phyloP scores from a whole-genome alignment of 2,113 vertebrate species.

The Sinosuthora webbiana region DNA sequence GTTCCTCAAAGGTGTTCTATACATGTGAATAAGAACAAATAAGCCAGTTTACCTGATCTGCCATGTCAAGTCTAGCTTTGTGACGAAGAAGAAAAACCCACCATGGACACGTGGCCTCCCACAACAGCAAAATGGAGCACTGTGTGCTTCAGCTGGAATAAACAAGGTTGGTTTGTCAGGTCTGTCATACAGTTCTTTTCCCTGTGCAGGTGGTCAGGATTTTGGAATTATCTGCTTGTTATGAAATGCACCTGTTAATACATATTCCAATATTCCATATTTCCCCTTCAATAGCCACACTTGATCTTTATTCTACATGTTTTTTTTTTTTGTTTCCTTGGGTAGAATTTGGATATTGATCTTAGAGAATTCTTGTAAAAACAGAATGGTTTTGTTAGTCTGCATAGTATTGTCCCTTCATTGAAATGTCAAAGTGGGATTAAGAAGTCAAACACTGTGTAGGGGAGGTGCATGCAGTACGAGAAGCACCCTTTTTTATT shows the following conservation, averaged over 20 bases:
- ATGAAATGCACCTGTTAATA: neutral
- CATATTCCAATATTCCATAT: neutral
- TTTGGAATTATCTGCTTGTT: neutral
- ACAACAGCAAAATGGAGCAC: constrained; percentile 88
- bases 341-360: neutral
- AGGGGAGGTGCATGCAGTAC: neutral
- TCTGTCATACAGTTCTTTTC: neutral
- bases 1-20: neutral
- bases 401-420: neutral
- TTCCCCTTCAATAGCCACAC: neutral
- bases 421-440: neutral
- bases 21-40: neutral
- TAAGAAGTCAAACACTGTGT: neutral
- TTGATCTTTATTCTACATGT: neutral
- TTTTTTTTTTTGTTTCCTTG: neutral
- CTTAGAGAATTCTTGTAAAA: neutral
- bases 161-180: neutral
- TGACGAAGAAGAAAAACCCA: constrained; percentile 83
- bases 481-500: neutral
- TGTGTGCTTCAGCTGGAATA: constrained; percentile 80
- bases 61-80: constrained; percentile 84
- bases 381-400: neutral
- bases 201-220: neutral
- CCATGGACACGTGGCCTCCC: constrained; percentile 73
- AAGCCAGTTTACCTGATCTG: constrained; percentile 81